Percentiles rank a stretch among this genome's conserved stretches.
phyloP scores from a whole-genome alignment of 2,113 vertebrate genomes.

The Chascanopsetta lugubris region DNA sequence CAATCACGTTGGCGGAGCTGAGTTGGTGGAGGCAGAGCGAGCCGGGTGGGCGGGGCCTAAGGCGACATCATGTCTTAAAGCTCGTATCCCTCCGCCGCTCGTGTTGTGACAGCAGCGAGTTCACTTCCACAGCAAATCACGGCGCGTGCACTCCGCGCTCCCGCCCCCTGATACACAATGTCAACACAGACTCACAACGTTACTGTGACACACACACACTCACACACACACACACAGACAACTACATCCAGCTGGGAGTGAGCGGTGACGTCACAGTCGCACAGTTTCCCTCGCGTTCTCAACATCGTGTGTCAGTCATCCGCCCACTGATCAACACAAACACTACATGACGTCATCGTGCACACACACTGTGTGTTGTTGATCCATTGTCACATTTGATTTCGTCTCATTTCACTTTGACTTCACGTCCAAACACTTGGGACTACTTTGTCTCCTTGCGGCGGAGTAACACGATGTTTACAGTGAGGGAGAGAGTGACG shows the following conservation, averaged over 20 bases:
- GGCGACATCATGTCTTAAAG: conserved; percentile 72
- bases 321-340: background rate
- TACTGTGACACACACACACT: background rate
- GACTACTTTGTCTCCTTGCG: conserved; percentile 61
- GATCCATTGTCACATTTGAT: background rate
- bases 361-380: no score
- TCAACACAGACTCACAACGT: no score
- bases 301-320: no score
- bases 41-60: conserved; percentile 69
- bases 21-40: conserved; percentile 61
- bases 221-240: background rate
- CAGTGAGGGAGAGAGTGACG: conserved; percentile 63
- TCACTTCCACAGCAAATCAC: conserved; percentile 2
- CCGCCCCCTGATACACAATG: background rate
- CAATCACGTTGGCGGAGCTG: conserved; percentile 63
- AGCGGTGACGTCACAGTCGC: no score
- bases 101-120: conserved; percentile 39
- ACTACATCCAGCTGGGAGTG: no score
- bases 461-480: conserved; percentile 81
- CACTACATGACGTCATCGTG: no score
- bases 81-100: conserved; percentile 78
- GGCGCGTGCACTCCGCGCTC: no score
- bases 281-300: no score
- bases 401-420: background rate
- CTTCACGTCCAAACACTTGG: background rate